These are phyloP conservation scores for Epiblema foenella DNA, from an alignment of 2,888 invertebrate genomes.

Conservation along the genomic window DNA sequence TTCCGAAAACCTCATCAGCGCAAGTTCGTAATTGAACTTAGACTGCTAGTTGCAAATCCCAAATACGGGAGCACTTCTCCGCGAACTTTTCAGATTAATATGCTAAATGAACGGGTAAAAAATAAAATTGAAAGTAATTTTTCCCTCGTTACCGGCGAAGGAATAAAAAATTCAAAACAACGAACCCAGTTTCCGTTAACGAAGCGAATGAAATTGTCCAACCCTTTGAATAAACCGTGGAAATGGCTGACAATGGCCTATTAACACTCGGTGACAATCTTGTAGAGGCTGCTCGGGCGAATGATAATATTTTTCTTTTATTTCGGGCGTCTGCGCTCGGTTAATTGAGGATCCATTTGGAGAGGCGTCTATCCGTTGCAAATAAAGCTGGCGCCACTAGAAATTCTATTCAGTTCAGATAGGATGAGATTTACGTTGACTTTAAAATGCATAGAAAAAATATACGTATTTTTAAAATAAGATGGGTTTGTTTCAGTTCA, in stretches of 20 bases:
- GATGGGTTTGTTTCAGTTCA: background rate
- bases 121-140: conserved; percentile 43
- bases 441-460: conserved; percentile 4
- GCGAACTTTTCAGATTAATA: conserved; percentile 39
- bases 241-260: conserved; percentile 75
- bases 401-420: conserved; percentile 30
- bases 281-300: conserved; percentile 66
- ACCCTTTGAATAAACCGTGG: conserved; percentile 75
- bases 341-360: conserved; percentile 73
- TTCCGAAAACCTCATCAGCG: conserved; percentile 42
- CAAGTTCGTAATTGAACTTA: conserved; percentile 43
- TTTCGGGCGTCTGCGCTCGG: conserved; percentile 64
- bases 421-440: conserved; percentile 20
- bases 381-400: conserved; percentile 33
- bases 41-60: conserved; percentile 36
- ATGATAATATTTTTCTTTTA: conserved; percentile 80
- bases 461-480: background rate
- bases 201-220: conserved; percentile 77
- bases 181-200: conserved; percentile 68
- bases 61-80: conserved; percentile 27
- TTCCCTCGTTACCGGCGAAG: conserved; percentile 44
- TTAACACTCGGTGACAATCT: conserved; percentile 77
- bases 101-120: conserved; percentile 30
- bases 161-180: conserved; percentile 67
- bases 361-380: conserved; percentile 51